phyloP scores from a whole-genome alignment of 2,113 vertebrate genomes.

The Festucalex cinctus region DNA sequence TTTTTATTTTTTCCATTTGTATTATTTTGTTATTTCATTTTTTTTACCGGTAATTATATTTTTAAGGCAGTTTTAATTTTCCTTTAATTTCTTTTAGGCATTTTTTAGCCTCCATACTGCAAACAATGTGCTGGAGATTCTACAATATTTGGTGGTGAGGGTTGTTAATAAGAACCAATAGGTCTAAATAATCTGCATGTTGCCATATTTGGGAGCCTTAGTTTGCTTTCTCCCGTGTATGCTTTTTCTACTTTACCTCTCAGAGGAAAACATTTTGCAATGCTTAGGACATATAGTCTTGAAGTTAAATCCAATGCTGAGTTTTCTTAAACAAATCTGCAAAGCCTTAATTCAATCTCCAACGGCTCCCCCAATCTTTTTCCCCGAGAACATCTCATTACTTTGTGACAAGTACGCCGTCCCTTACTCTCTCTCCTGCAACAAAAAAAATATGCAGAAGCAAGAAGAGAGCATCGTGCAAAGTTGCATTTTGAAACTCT shows the following conservation, averaged over 20 bases:
- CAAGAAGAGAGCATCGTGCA: background rate
- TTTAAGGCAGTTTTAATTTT: too few relatives aligned
- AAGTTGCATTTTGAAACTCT: slow-evolving; percentile 4
- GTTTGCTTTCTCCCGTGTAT: background rate
- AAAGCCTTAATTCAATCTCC: slow-evolving; percentile 3
- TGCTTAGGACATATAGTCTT: background rate
- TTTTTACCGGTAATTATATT: too few relatives aligned
- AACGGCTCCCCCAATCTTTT: background rate
- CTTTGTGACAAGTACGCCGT: background rate
- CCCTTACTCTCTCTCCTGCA: background rate
- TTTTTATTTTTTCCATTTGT: too few relatives aligned
- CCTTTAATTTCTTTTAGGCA: too few relatives aligned
- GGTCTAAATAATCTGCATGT: background rate
- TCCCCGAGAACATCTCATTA: background rate
- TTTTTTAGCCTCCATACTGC: background rate
- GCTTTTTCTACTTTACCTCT: background rate
- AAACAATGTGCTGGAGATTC: slow-evolving; percentile 1
- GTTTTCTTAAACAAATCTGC: background rate
- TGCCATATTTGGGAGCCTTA: background rate
- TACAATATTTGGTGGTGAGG: background rate
- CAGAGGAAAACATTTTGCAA: background rate
- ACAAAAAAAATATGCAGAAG: background rate
- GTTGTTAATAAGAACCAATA: background rate
- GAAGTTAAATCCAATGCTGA: background rate
- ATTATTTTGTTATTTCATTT: too few relatives aligned